phyloP scores from a whole-genome alignment of 2,113 vertebrate genomes.

The Variabilichromis moorii region DNA sequence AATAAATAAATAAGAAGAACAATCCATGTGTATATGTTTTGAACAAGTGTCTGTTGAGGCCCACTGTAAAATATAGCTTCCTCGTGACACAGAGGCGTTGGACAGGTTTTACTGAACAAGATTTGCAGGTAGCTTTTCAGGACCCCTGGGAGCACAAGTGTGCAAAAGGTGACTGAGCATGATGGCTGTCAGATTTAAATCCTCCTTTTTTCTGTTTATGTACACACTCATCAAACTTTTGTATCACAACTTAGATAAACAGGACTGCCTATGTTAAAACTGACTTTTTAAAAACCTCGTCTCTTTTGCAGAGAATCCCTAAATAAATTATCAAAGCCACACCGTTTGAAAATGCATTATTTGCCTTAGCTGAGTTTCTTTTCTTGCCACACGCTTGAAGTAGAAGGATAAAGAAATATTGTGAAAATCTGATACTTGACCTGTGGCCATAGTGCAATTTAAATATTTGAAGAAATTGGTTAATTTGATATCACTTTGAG shows the following conservation, averaged over 20 bases:
- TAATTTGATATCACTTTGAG: neutral
- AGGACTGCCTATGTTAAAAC: neutral
- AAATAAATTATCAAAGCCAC: neutral
- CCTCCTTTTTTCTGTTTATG: neutral
- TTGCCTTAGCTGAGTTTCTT: neutral
- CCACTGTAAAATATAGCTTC: neutral
- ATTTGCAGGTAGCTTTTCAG: neutral
- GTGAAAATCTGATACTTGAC: neutral
- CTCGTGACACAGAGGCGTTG: accelerated
- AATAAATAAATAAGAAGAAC: neutral
- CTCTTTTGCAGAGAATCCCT: neutral
- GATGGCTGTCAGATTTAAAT: neutral
- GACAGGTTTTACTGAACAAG: neutral
- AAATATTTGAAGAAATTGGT: neutral
- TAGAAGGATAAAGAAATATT: neutral
- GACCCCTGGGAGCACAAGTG: accelerated
- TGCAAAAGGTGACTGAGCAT: neutral
- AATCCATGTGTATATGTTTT: neutral
- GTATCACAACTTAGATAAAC: neutral
- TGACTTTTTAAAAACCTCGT: neutral
- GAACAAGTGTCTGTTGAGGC: neutral
- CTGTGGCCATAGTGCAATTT: neutral
- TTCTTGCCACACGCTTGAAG: accelerated
- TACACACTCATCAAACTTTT: neutral
- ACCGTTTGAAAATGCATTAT: neutral